Base-by-base conservation (phyloP, 2,113 vertebrate genomes). In the Nanger granti region DNA sequence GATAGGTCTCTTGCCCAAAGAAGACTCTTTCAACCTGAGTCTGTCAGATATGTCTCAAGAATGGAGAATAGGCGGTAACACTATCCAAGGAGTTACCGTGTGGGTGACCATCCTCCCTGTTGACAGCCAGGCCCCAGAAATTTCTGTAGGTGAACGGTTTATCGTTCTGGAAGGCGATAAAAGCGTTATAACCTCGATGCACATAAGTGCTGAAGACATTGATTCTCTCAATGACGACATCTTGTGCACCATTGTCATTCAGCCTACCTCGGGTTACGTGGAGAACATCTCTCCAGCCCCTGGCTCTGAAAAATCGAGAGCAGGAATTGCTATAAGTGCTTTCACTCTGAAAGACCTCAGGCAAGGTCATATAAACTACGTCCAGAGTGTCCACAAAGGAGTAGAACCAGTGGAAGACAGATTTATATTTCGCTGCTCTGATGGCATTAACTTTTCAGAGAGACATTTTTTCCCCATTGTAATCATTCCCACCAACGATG, bases 261-360 rank as follows among this genome's bases (percentile, higher is more conserved):
- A 99, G 98, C 99, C 99, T 0, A 98, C 99, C 1, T 99, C 99
- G 11, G 99, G 99, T 1, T 99, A 99, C 8, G 97, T 99, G 29
- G 99, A 99, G 97, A 99, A 99, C 96, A 99, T 99, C 85, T 99
- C 99, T 86, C 99, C 99, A 59, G 99, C 99, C 12, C 99, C 99
- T 7, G 99, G 99, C 86, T 99, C 99, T 54, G 99, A 99, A 97
- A 99, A 99, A 98, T 99, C 99, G 47, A 99, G 99, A 98, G 99
- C 99, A 12, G 99, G 99, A n/a, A 91, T 98, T 26, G 99, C 99
- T 79, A 98, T 99, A 87, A 99, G 99, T 96, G 99, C 99, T 64
- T 99, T 99, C 97, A 99, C 99, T 29, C 98, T 99, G 88, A 99
- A 99, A 98, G 99, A 99, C 95, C 99, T 99, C 91, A 99, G 98